Percentiles rank a stretch among this genome's conserved stretches.
Conservation (phyloP, 2,888 invertebrate species). For the Tetrapedia diversipes region DNA sequence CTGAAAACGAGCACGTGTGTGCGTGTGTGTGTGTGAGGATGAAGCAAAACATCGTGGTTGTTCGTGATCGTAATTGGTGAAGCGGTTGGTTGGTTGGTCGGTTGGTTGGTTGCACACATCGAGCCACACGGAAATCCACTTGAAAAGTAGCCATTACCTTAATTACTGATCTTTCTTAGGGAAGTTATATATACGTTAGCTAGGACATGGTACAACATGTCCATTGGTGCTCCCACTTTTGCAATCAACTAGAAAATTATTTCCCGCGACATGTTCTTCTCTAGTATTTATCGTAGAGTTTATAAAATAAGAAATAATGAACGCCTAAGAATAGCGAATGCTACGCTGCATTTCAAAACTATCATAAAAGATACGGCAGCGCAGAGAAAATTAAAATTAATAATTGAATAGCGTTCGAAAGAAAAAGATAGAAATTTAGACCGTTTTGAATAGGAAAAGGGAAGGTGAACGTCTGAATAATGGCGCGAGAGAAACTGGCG, state of each 20-base stretch:
- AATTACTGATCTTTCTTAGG: slow-evolving; percentile 79
- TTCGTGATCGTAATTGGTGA: slow-evolving; percentile 80
- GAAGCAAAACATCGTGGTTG: slow-evolving; percentile 56
- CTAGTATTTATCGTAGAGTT: neutral
- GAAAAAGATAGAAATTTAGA: neutral
- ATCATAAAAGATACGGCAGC: no score
- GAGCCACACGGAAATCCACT: slow-evolving; percentile 81
- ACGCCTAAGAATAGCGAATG: neutral
- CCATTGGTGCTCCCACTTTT: slow-evolving; percentile 18
- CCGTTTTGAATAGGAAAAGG: neutral
- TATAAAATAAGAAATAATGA: neutral
- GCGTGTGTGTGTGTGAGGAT: no score
- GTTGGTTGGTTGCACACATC: slow-evolving; percentile 67
- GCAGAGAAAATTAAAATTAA: no score
- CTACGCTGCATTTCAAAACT: neutral
- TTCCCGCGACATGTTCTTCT: slow-evolving; percentile 13
- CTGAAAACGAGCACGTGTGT: no score
- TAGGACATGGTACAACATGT: slow-evolving; percentile 37
- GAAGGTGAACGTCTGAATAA: no score
- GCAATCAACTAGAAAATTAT: slow-evolving; percentile 12
- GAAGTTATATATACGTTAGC: slow-evolving; percentile 35
- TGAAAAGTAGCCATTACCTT: slow-evolving; percentile 82
- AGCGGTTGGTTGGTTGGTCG: slow-evolving; percentile 26
- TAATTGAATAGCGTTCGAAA: neutral
- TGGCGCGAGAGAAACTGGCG: neutral